phyloP scores from a whole-genome alignment of 1,140 invertebrate genomes.

The Megalonaias nervosa region DNA sequence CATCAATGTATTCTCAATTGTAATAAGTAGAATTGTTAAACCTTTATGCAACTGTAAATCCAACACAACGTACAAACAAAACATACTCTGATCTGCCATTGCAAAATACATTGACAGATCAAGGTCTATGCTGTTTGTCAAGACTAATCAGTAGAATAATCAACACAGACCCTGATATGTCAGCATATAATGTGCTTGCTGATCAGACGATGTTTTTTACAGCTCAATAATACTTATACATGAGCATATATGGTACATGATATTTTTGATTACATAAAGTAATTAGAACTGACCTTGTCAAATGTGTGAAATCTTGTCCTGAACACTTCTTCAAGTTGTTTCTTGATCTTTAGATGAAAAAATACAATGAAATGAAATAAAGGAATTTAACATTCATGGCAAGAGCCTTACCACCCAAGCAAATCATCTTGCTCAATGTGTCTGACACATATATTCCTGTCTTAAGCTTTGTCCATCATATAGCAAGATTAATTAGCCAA shows the following conservation, averaged over 20 bases:
- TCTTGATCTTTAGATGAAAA: conserved; percentile 41
- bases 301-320: conserved; percentile 52
- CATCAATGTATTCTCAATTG: not conserved
- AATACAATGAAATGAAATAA: no score
- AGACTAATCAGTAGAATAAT: not conserved
- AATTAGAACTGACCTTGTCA: conserved; percentile 50
- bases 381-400: not conserved
- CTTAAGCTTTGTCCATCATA: no score
- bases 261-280: not conserved
- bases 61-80: not conserved
- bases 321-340: conserved; percentile 49
- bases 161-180: no score
- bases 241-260: not conserved
- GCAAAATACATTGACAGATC: no score
- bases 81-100: no score
- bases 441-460: not conserved
- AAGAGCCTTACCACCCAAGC: not conserved
- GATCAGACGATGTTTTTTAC: not conserved
- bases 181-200: no score
- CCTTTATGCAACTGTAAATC: not conserved
- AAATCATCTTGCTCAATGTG: not conserved
- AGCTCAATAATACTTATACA: not conserved
- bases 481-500: no score
- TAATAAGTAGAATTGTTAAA: not conserved
- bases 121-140: no score